These are phyloP conservation scores for Brachypterus glaber DNA, from an alignment of 2,888 invertebrate species.

Conservation along the genomic window DNA sequence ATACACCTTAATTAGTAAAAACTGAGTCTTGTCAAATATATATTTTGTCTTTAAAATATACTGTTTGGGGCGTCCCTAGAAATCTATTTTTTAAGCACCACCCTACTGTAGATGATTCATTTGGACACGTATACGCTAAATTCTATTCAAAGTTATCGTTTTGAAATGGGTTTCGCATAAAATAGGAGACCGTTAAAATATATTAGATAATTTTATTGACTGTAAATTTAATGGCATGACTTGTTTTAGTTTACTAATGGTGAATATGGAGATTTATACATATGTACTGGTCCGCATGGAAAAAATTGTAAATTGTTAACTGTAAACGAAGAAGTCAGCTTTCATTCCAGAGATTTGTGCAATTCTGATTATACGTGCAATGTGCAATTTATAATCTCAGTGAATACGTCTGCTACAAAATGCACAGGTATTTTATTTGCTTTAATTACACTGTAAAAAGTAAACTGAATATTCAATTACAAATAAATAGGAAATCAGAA, in stretches of 20 bases:
- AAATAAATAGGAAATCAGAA: too few species aligned
- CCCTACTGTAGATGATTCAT: too few species aligned
- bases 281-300: constrained; percentile 30
- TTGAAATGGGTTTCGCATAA: background rate
- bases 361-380: constrained; percentile 34
- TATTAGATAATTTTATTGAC: constrained; percentile 3
- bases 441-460: too few species aligned
- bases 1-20: too few species aligned
- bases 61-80: too few species aligned
- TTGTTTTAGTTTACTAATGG: constrained; percentile 34
- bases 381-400: constrained; percentile 45
- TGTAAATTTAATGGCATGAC: too few species aligned
- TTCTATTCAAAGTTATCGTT: background rate
- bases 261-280: constrained; percentile 33
- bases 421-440: constrained; percentile 47
- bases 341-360: constrained; percentile 48
- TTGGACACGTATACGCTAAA: background rate
- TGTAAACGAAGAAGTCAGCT: constrained; percentile 40
- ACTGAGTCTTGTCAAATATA: too few species aligned
- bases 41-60: too few species aligned
- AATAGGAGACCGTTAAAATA: too few species aligned
- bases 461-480: too few species aligned
- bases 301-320: constrained; percentile 44
- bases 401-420: constrained; percentile 43
- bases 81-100: too few species aligned